A percentile compares a stretch with the other conserved stretches of the same genome.
phyloP scores from a whole-genome alignment of 2,888 invertebrate species.

The Drosophila meridiana region DNA sequence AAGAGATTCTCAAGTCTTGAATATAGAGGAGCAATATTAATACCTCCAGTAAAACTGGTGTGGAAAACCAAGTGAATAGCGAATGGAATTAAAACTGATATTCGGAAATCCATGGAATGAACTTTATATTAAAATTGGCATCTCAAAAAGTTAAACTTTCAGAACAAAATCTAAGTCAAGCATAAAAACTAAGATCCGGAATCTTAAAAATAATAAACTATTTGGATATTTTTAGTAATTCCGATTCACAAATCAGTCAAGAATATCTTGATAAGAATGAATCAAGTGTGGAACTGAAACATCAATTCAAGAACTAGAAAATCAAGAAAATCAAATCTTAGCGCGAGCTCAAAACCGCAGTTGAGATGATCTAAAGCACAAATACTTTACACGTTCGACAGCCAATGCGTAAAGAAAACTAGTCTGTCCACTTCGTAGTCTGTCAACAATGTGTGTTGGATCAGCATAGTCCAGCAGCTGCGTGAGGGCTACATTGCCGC shows the following conservation, averaged over 20 bases:
- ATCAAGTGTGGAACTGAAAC: not conserved
- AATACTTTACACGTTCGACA: conserved; percentile 2
- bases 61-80: not conserved
- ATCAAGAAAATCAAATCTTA: not conserved
- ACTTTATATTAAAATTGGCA: not conserved
- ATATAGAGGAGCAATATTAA: not conserved
- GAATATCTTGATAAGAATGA: not conserved
- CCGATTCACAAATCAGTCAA: not conserved
- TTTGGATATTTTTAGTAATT: not conserved
- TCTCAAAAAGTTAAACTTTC: not conserved
- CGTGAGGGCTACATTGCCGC: conserved; percentile 18
- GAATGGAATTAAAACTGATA: not conserved
- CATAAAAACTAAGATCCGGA: not conserved
- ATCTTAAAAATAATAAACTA: not conserved
- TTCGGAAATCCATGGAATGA: not conserved
- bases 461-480: conserved; percentile 3
- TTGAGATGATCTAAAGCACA: conserved; percentile 4
- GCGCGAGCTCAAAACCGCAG: not conserved
- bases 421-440: conserved; percentile 27
- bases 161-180: too few relatives aligned
- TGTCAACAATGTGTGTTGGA: conserved; percentile 9
- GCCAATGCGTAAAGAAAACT: conserved; percentile 39
- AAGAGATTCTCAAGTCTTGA: too few relatives aligned
- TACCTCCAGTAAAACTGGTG: not conserved
- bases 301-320: conserved; percentile 1